Conservation (phyloP, 92 coral and sea anemone species). For the Parazoanthus darwini region DNA sequence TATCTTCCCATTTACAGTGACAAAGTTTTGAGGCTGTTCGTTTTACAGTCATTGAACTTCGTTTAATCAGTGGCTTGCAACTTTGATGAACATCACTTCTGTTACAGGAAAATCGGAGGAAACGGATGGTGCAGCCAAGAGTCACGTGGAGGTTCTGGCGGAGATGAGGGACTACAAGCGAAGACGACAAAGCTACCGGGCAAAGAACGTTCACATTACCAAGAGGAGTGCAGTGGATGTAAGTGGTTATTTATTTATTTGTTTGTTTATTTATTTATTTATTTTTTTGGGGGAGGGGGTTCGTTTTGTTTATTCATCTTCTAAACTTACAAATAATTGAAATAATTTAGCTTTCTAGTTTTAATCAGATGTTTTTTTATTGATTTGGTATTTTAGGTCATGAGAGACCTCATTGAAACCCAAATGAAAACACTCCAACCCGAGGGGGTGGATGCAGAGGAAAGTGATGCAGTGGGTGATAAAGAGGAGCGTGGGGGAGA, state of each 20-base stretch:
- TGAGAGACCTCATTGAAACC: conserved; percentile 90
- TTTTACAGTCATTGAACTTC: too few species aligned
- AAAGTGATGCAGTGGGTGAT: conserved; percentile 5
- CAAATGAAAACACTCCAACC: conserved; percentile 71
- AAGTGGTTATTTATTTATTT: neutral
- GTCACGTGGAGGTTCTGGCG: conserved; percentile 82
- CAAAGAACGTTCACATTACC: conserved; percentile 97
- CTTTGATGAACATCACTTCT: neutral
- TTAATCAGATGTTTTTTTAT: too few species aligned
- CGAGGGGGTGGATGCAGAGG: conserved; percentile 54
- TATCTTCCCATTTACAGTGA: neutral
- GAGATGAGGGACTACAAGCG: conserved; percentile 94
- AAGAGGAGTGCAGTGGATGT: conserved; percentile 92
- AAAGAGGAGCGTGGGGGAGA: conserved; percentile 19
- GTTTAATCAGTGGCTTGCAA: neutral
- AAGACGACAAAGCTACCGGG: conserved; percentile 98
- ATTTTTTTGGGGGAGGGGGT: too few species aligned
- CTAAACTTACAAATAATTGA: too few species aligned
- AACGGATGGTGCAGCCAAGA: conserved; percentile 50
- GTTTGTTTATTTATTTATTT: too few species aligned
- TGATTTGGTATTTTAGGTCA: conserved; percentile 51
- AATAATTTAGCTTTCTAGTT: neutral
- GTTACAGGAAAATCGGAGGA: conserved; percentile 21
- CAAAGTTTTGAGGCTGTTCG: neutral
- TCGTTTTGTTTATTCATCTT: too few species aligned